A percentile compares a stretch with the other conserved stretches of the same genome.
Conservation (phyloP, 2,888 invertebrate genomes). For the Sturmia bella region DNA sequence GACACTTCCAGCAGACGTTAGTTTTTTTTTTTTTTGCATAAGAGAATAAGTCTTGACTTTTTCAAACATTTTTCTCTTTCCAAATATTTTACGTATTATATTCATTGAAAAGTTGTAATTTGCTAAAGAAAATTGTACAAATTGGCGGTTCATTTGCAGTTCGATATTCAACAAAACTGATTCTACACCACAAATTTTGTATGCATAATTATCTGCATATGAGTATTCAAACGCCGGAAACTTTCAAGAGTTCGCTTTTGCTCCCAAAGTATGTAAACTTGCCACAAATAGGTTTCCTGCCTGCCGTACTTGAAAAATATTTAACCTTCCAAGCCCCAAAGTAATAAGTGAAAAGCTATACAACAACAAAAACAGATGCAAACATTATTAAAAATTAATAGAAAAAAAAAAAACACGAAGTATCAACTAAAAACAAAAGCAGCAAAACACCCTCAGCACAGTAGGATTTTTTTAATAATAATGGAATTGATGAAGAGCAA, state of each 20-base stretch:
- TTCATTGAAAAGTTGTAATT: too few species aligned
- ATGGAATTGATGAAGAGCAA: conserved; percentile 28
- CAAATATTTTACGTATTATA: too few species aligned
- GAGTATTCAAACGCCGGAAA: background rate
- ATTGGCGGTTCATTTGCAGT: too few species aligned
- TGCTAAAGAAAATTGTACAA: too few species aligned
- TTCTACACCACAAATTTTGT: too few species aligned
- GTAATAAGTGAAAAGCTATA: conserved; percentile 21
- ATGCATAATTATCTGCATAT: too few species aligned
- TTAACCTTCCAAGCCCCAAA: background rate
- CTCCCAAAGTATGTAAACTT: background rate
- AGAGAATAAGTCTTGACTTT: too few species aligned
- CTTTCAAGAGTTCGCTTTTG: background rate
- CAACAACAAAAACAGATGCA: conserved; percentile 53
- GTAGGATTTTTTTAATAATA: conserved; percentile 37
- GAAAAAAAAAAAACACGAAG: conserved; percentile 18
- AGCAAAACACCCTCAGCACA: conserved; percentile 53
- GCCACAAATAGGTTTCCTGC: conserved; percentile 56
- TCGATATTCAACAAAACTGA: too few species aligned
- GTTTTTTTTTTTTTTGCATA: too few species aligned
- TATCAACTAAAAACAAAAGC: conserved; percentile 29
- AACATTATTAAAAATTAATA: conserved; percentile 67
- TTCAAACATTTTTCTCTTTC: too few species aligned
- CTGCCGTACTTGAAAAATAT: conserved; percentile 48
- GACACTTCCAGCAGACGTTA: too few species aligned